phyloP scores from a whole-genome alignment of 2,797 vertebrate species.

The Gobio occitaniae region DNA sequence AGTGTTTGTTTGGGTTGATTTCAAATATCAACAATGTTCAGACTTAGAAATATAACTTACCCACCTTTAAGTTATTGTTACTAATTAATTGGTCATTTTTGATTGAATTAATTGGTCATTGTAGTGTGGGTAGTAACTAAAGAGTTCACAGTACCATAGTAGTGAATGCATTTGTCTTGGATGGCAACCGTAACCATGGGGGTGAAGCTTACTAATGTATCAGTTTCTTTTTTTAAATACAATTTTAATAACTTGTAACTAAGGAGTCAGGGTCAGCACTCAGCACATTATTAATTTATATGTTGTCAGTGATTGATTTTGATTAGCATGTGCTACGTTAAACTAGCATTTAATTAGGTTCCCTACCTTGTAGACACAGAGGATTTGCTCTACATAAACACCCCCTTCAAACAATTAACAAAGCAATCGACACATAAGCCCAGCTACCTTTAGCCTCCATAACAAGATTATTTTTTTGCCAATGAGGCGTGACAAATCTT shows the following conservation, averaged over 20 bases:
- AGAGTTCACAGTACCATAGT: background rate
- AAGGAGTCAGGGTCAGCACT: background rate
- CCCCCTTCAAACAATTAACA: constrained; percentile 74
- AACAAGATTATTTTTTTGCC: constrained; percentile 14
- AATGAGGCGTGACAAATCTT: constrained; percentile 34
- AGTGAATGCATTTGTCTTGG: background rate
- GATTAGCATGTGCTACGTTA: constrained; percentile 47
- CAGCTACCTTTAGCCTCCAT: constrained; percentile 53
- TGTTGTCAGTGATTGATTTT: constrained; percentile 40
- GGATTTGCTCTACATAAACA: constrained; percentile 73
- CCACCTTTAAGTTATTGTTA: background rate
- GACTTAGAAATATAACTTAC: too few species aligned
- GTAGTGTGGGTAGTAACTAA: background rate
- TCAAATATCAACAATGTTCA: too few species aligned
- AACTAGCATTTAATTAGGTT: constrained; percentile 70
- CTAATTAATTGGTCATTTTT: background rate
- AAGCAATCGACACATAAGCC: constrained; percentile 64
- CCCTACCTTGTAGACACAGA: constrained; percentile 66
- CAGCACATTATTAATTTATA: constrained; percentile 32
- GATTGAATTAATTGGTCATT: background rate
- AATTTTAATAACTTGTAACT: background rate
- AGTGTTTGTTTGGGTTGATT: too few species aligned
- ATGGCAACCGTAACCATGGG: background rate
- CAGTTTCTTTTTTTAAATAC: background rate
- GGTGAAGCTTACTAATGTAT: background rate